Conservation (phyloP, 37 sponge, comb jelly and placozoan species). For the Petrosia ficiformis region DNA sequence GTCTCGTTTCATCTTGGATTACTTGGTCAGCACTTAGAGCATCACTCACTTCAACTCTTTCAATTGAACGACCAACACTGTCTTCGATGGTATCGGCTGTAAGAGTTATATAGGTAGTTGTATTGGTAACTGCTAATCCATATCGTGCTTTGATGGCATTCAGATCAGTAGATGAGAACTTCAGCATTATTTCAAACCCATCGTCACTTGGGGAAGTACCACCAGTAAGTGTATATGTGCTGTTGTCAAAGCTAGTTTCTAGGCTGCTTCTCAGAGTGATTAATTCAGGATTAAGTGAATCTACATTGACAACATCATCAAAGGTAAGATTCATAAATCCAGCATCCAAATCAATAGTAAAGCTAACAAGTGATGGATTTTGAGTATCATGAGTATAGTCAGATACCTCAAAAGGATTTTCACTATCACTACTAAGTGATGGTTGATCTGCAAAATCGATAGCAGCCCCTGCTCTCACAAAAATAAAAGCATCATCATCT, state of each 20-base stretch:
- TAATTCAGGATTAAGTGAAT: conserved; percentile 36
- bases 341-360: conserved; percentile 63
- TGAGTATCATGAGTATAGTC: conserved; percentile 35
- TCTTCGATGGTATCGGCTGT: conserved; percentile 41
- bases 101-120: conserved; percentile 47
- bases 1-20: conserved; percentile 61
- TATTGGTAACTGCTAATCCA: conserved; percentile 31
- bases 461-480: conserved; percentile 33
- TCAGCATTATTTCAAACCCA: conserved; percentile 43
- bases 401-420: conserved; percentile 22
- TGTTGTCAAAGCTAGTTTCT: conserved; percentile 3
- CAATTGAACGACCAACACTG: conserved; percentile 27
- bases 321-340: conserved; percentile 67
- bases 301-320: conserved; percentile 68
- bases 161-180: conserved; percentile 50
- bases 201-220: conserved; percentile 30
- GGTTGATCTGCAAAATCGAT: conserved; percentile 58
- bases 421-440: conserved; percentile 2
- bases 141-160: conserved; percentile 60
- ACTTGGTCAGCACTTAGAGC: conserved; percentile 24
- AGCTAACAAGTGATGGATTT: conserved; percentile 44
- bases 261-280: conserved; percentile 58
- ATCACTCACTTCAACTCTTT: conserved; percentile 11
- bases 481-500: conserved; percentile 42
- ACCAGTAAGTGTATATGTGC: conserved; percentile 69